Conservation (phyloP, 2,797 vertebrate genomes). For the Diglossa cyanea region DNA sequence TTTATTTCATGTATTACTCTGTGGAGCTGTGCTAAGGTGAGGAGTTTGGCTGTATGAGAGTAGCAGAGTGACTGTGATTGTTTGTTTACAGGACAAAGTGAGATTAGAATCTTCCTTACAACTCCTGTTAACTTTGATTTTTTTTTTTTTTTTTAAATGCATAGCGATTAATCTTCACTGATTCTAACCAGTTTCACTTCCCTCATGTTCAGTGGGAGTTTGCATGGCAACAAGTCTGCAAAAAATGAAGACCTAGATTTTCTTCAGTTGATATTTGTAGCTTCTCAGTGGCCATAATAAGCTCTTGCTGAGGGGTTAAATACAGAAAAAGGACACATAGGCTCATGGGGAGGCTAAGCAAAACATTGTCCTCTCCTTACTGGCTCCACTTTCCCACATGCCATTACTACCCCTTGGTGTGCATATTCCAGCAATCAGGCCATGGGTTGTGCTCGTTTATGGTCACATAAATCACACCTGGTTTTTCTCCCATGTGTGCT, state of each 20-base stretch:
- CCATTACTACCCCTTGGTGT: neutral
- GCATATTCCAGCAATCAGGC: neutral
- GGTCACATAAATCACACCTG: neutral
- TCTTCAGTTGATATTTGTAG: neutral
- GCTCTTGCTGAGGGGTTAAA: neutral
- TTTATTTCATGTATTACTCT: neutral
- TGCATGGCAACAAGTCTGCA: neutral
- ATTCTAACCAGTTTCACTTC: neutral
- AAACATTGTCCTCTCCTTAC: neutral
- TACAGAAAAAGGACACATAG: neutral
- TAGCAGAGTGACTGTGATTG: neutral
- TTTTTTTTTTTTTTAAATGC: neutral
- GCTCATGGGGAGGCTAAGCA: neutral
- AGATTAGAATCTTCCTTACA: neutral
- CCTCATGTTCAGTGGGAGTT: neutral
- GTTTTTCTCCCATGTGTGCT: neutral
- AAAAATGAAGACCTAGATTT: neutral
- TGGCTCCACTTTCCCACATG: neutral
- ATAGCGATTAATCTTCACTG: neutral
- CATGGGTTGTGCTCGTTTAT: neutral
- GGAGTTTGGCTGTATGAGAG: neutral
- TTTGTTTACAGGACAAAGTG: neutral
- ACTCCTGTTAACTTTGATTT: neutral
- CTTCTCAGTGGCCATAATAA: neutral
- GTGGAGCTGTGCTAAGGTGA: neutral